Evolutionary conservation across 2,113 vertebrate genomes (phyloP), one percentile per base, ranked within the genome.

Genomic region (Cricetomys ansorgei): DNA sequence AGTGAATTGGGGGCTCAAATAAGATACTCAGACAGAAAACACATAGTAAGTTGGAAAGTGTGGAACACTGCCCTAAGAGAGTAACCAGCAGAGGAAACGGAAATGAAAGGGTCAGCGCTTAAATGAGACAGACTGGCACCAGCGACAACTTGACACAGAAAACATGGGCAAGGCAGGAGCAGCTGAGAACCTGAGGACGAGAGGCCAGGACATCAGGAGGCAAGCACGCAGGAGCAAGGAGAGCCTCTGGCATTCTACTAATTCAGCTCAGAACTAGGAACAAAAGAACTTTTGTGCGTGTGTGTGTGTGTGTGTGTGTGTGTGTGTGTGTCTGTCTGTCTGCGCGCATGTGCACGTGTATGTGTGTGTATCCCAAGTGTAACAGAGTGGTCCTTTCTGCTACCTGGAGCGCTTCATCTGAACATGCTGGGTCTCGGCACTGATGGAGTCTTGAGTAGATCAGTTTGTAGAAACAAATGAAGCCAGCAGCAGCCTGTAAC

Each of bases 281-380:
- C n/a, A 72, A 83, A 48, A 97, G 43, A 86, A 73, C 31, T 17
- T 64, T 48, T 76, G n/a, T n/a, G n/a, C n/a, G n/a, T n/a, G n/a
- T n/a, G n/a, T n/a, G n/a, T n/a, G n/a, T n/a, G n/a, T n/a, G n/a
- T n/a, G n/a, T n/a, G n/a, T n/a, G n/a, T n/a, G n/a, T n/a, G n/a
- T n/a, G n/a, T n/a, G n/a, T n/a, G n/a, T n/a, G n/a, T n/a, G n/a
- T n/a, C n/a, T n/a, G n/a, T n/a, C n/a, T n/a, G n/a, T n/a, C n/a
- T n/a, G n/a, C n/a, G n/a, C n/a, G n/a, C n/a, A n/a, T n/a, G n/a
- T n/a, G n/a, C n/a, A n/a, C n/a, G n/a, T n/a, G n/a, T n/a, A n/a
- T n/a, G n/a, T n/a, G n/a, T n/a, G n/a, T 11, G 45, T 70, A 55
- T 48, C 70, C 53, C 27, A 50, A 13, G 86, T 19, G 9, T 17